phyloP scores from a whole-genome alignment of 2,113 vertebrate genomes.

The Lepus americanus region DNA sequence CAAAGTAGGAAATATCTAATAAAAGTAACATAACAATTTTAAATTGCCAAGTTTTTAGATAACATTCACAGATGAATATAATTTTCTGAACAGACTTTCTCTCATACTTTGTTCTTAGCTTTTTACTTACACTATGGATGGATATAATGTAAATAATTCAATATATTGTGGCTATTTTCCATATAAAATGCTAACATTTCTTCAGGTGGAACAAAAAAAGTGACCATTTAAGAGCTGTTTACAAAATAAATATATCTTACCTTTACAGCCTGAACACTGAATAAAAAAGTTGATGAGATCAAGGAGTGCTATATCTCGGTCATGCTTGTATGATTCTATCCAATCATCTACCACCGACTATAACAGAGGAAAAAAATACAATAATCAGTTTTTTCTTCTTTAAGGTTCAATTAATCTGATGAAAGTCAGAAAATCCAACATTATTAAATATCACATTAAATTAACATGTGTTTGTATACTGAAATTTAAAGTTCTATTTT shows the following conservation, averaged over 20 bases:
- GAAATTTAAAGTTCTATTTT: slow-evolving; percentile 38
- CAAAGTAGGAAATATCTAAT: slow-evolving; percentile 70
- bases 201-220: slow-evolving; percentile 30
- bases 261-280: slow-evolving; percentile 99
- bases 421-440: slow-evolving; percentile 35
- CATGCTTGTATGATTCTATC: slow-evolving; percentile 99
- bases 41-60: slow-evolving; percentile 51
- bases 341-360: slow-evolving; percentile 99
- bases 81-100: slow-evolving; percentile 17
- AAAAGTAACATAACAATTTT: slow-evolving; percentile 66
- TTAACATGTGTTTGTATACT: background rate
- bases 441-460: background rate
- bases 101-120: slow-evolving; percentile 56
- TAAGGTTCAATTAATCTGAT: slow-evolving; percentile 50
- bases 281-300: slow-evolving; percentile 99
- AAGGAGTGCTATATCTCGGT: slow-evolving; percentile 97
- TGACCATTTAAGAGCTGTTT: slow-evolving; percentile 44
- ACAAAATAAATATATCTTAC: slow-evolving; percentile 86
- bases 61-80: slow-evolving; percentile 61
- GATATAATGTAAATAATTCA: slow-evolving; percentile 61
- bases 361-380: slow-evolving; percentile 73
- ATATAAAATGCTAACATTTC: slow-evolving; percentile 26
- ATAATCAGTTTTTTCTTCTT: slow-evolving; percentile 54
- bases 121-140: slow-evolving; percentile 39
- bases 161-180: slow-evolving; percentile 40